These are phyloP conservation scores for Ornithorhynchus anatinus DNA, from an alignment of 2,113 vertebrate genomes.

Conservation along the genomic window DNA sequence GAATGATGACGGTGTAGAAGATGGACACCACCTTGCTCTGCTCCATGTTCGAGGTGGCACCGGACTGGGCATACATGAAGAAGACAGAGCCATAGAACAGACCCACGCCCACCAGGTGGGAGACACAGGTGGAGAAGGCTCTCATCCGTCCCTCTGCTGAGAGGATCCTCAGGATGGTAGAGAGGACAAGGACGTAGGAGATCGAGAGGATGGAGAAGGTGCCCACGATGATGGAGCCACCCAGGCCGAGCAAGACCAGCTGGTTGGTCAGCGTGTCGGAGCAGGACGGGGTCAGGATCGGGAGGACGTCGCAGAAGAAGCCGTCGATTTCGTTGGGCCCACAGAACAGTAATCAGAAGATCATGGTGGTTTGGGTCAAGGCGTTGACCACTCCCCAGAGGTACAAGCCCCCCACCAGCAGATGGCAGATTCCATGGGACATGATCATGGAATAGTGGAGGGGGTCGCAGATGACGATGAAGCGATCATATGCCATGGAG, in stretches of 20 bases:
- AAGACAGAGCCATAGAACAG: constrained; percentile 65
- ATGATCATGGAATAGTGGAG: constrained; percentile 49
- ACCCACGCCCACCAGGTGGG: constrained; percentile 57
- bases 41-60: constrained; percentile 23
- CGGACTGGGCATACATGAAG: constrained; percentile 63
- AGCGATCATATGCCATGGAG: constrained; percentile 56
- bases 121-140: constrained; percentile 64
- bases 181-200: constrained; percentile 60
- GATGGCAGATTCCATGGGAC: constrained; percentile 47
- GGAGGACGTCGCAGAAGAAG: constrained; percentile 65
- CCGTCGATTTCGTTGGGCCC: constrained; percentile 50
- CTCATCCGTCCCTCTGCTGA: constrained; percentile 48
- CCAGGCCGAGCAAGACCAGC: constrained; percentile 33
- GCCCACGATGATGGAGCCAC: constrained; percentile 49
- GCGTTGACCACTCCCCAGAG: constrained; percentile 60
- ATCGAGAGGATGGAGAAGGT: constrained; percentile 48
- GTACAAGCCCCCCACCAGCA: constrained; percentile 51
- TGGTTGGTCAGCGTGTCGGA: constrained; percentile 37
- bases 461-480: constrained; percentile 54
- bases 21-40: constrained; percentile 49
- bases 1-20: constrained; percentile 51
- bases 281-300: constrained; percentile 53
- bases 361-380: constrained; percentile 56
- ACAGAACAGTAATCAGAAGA: constrained; percentile 60
- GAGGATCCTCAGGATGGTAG: constrained; percentile 51